Percentiles rank a stretch among this genome's conserved stretches.
phyloP scores from a whole-genome alignment of 2,888 invertebrate genomes.

The Lasioglossum oenotherae region DNA sequence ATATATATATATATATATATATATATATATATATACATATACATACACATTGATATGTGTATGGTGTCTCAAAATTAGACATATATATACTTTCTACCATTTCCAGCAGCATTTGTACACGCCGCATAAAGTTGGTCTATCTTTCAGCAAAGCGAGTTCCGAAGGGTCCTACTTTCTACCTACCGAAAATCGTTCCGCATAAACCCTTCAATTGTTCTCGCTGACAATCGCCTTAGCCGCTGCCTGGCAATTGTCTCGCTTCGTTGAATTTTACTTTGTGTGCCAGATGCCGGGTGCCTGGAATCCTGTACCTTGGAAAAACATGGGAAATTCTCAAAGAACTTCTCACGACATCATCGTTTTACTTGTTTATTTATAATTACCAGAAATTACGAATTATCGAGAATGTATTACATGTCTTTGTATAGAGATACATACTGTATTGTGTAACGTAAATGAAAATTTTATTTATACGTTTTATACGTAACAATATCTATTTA shows the following conservation, averaged over 20 bases:
- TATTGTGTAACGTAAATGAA: slow-evolving; percentile 45
- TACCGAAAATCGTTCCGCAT: background rate
- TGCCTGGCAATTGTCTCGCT: background rate
- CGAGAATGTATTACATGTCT: slow-evolving; percentile 38
- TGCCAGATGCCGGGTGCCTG: background rate
- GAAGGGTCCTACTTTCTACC: background rate
- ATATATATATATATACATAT: too few species aligned
- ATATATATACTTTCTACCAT: background rate
- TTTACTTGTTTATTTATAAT: slow-evolving; percentile 52
- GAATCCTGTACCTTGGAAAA: background rate
- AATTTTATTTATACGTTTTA: slow-evolving; percentile 54
- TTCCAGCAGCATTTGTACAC: background rate
- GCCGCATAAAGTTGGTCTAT: background rate
- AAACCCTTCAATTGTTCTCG: slow-evolving; percentile 14
- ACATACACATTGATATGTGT: background rate
- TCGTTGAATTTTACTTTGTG: background rate
- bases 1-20: background rate
- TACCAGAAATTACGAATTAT: slow-evolving; percentile 45
- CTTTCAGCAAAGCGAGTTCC: background rate
- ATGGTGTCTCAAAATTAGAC: too few species aligned
- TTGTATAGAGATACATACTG: slow-evolving; percentile 26
- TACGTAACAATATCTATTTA: slow-evolving; percentile 61
- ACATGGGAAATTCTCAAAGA: background rate
- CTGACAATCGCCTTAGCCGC: background rate
- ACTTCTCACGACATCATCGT: background rate